Percentiles rank a stretch among this genome's conserved stretches.
These are phyloP conservation scores for Papilio helenus DNA, from an alignment of 1,140 invertebrate genomes.

Conservation along the genomic window DNA sequence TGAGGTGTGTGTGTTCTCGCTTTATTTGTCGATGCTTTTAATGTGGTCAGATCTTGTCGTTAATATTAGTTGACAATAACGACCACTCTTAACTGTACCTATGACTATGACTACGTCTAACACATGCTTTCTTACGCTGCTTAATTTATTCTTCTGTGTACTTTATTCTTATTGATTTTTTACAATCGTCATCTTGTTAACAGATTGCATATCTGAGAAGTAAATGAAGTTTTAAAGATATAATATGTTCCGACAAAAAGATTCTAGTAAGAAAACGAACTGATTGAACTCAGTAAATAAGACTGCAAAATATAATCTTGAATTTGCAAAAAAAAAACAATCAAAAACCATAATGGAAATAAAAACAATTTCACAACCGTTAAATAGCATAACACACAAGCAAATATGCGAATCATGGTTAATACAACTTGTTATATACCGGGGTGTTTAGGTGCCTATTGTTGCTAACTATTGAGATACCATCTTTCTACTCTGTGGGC, in stretches of 20 bases:
- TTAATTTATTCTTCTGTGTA: too few relatives aligned
- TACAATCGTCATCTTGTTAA: too few relatives aligned
- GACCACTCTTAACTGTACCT: neutral
- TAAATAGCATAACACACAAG: conserved; percentile 27
- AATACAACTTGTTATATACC: conserved; percentile 47
- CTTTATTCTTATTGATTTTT: too few relatives aligned
- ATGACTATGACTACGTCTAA: neutral
- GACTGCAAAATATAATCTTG: too few relatives aligned
- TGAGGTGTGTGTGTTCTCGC: conserved; percentile 48
- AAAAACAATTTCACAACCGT: neutral
- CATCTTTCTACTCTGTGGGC: conserved; percentile 67
- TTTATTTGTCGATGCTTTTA: conserved; percentile 29
- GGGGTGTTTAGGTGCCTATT: conserved; percentile 50
- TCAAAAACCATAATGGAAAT: neutral
- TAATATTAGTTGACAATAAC: neutral
- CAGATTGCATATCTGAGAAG: too few relatives aligned
- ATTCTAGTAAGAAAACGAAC: too few relatives aligned
- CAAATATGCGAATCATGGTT: conserved; percentile 47
- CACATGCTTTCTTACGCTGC: too few relatives aligned
- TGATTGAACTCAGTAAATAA: too few relatives aligned
- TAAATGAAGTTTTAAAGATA: neutral
- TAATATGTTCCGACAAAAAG: neutral
- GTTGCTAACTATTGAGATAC: conserved; percentile 57
- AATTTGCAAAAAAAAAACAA: neutral
- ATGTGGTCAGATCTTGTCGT: conserved; percentile 12